Base-by-base conservation (phyloP, 2,113 vertebrate species). In the Hemicordylus capensis region DNA sequence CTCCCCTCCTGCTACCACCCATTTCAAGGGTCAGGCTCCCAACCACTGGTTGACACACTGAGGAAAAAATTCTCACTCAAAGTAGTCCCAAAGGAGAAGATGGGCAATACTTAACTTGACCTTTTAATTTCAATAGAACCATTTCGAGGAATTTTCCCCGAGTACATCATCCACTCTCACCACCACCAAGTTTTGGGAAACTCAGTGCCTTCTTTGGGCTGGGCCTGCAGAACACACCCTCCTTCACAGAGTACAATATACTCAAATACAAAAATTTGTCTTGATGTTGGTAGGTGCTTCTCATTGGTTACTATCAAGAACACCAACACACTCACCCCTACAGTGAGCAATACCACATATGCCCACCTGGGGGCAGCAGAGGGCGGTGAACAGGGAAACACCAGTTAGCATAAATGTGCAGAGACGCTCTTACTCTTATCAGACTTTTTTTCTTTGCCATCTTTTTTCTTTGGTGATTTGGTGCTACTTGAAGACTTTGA, bases 351-450 rank as follows among this genome's bases (percentile, higher is more conserved):
- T 31, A 9, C n/a, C 24, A 39, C 24, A 46, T 1, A 28, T 44
- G 67, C 76, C 85, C 84, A 82, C 22, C 46, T 4, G 39, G 28
- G 85, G 56, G 51, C 63, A 77, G 64, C 54, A 69, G 54, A 15
- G 37, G 4, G 22, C 6, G 24, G 7, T 37, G 11, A 76, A 44
- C 10, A 42, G 9, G 5, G 59, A 28, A 0, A 8, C 22, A 72
- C 10, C 39, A 66, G 70, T 42, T 1, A 34, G 34, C 20, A 64
- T 75, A 58, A 63, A 24, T 46, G n/a, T n/a, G n/a, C n/a, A n/a
- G 14, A 26, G 24, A 12, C 9, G 42, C 74, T 78, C 96, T 96
- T 93, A 97, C 96, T 97, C 91, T 96, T 97, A 84, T 84, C 69
- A 0, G 93, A 1, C 83, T 96, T 97, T 88, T 96, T 94, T 81